These are phyloP conservation scores for Aplidium turbinatum DNA, from an alignment of 23 tunicate genomes.

Conservation along the genomic window DNA sequence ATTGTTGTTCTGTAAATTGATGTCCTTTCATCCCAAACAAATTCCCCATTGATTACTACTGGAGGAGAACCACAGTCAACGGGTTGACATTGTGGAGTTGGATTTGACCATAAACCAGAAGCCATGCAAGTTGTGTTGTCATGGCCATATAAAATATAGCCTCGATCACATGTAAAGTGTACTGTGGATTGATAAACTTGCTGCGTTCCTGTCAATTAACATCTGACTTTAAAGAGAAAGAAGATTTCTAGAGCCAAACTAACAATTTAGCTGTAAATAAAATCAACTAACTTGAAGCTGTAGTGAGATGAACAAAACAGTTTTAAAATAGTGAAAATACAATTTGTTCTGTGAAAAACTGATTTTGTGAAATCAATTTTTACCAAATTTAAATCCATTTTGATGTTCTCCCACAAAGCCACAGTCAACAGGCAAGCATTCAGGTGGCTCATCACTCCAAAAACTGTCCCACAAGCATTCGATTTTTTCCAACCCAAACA, in stretches of 20 bases:
- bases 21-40: conserved; percentile 2
- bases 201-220: too few relatives aligned
- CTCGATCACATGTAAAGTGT: conserved; percentile 58
- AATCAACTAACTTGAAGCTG: too few relatives aligned
- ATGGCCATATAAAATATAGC: conserved; percentile 52
- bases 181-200: conserved; percentile 43
- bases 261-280: too few relatives aligned
- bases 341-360: too few relatives aligned
- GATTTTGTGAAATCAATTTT: too few relatives aligned
- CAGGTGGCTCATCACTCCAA: conserved; percentile 73
- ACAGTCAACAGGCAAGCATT: conserved; percentile 72
- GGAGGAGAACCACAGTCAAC: conserved; percentile 82
- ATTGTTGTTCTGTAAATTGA: conserved; percentile 45
- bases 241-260: too few relatives aligned
- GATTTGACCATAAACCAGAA: conserved; percentile 49
- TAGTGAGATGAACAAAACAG: too few relatives aligned
- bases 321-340: too few relatives aligned
- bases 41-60: conserved; percentile 31
- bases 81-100: conserved; percentile 52
- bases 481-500: conserved; percentile 36
- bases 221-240: too few relatives aligned
- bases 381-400: conserved; percentile 64
- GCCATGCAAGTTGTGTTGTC: conserved; percentile 43
- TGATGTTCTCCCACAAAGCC: conserved; percentile 23
- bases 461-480: conserved; percentile 61